Percentiles rank a stretch among this genome's conserved stretches.
Conservation (phyloP, 2,113 vertebrate species). For the Epinephelus moara region DNA sequence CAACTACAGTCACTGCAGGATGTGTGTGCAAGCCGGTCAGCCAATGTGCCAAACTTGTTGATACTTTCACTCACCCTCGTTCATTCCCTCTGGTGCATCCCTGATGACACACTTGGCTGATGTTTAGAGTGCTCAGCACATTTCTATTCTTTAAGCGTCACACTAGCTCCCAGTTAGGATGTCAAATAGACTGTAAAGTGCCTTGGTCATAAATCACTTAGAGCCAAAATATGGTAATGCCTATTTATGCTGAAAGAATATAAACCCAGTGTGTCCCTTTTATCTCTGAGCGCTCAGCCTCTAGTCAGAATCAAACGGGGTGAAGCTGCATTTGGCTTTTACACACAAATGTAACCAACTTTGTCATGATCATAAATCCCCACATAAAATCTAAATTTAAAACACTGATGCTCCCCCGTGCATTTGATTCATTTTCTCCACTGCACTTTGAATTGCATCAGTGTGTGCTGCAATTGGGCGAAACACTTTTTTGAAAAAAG, state of each 20-base stretch:
- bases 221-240: background rate
- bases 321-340: background rate
- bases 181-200: background rate
- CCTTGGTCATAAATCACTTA: no score
- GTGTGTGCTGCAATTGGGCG: background rate
- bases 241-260: slow-evolving; percentile 8
- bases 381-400: background rate
- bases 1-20: background rate
- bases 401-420: background rate
- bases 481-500: no score
- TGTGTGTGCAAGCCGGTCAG: background rate
- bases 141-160: background rate
- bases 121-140: background rate
- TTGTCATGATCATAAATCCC: background rate
- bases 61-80: background rate
- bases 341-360: background rate
- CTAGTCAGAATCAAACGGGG: background rate
- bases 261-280: background rate
- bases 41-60: background rate
- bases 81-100: background rate
- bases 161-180: background rate
- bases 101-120: background rate
- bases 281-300: background rate
- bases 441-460: background rate
- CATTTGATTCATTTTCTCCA: background rate